These are phyloP conservation scores for Henricia sp. DNA, from an alignment of 53 echinoderm and acorn worm species.

Conservation along the genomic window DNA sequence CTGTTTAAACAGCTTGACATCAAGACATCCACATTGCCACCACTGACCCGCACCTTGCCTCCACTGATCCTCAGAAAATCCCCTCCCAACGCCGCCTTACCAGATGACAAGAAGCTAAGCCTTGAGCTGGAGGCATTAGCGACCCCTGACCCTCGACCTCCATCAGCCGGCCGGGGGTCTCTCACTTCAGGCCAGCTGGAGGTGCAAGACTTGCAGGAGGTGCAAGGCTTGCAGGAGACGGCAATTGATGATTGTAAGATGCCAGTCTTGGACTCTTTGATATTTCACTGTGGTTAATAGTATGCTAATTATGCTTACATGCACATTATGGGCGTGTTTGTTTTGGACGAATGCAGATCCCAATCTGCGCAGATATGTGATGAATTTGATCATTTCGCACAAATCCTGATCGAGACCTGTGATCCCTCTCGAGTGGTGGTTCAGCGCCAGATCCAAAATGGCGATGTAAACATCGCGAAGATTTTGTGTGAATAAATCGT, in stretches of 20 bases:
- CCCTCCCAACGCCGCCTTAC: conserved; percentile 38
- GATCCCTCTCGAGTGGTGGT: too few species aligned
- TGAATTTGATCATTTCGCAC: too few species aligned
- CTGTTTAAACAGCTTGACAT: conserved; percentile 31
- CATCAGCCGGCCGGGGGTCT: conserved; percentile 14
- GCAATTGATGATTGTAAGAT: conserved; percentile 22
- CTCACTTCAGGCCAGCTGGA: not conserved
- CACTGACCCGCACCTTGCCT: conserved; percentile 2
- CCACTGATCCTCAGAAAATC: conserved; percentile 14
- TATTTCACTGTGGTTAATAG: not conserved
- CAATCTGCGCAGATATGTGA: too few species aligned
- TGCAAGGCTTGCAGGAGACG: conserved; percentile 43
- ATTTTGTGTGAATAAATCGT: too few species aligned
- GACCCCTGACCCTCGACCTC: conserved; percentile 5
- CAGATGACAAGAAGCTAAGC: conserved; percentile 25
- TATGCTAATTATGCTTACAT: too few species aligned
- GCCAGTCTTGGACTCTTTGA: not conserved
- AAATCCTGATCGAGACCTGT: too few species aligned
- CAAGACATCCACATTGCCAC: conserved; percentile 16
- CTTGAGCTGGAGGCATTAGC: conserved; percentile 3
- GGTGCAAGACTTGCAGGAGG: conserved; percentile 19
- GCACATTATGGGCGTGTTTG: too few species aligned
- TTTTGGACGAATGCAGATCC: too few species aligned
- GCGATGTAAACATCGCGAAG: too few species aligned
- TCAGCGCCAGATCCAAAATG: too few species aligned